Evolutionary conservation across 2,113 vertebrate species (phyloP).

Genomic region (Oreochromis aureus): DNA sequence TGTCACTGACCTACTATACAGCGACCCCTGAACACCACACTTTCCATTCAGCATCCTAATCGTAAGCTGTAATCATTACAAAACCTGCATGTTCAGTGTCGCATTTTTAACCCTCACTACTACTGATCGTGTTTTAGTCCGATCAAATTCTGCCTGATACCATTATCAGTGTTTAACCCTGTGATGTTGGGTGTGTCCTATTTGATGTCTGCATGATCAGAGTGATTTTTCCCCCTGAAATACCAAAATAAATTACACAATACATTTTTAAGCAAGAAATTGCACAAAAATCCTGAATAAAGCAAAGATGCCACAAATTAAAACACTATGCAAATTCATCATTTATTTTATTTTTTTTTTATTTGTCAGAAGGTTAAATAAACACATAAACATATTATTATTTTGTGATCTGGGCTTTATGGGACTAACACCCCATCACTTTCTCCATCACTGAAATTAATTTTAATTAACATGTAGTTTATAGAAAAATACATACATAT

Average conservation of each 20-base stretch:
- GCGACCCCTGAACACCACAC: not conserved
- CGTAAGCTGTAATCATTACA: not conserved
- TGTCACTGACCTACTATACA: constrained; percentile 25
- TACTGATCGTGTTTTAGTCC: not conserved
- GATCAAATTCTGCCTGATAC: not conserved
- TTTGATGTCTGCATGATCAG: not conserved
- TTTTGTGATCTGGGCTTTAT: not conserved
- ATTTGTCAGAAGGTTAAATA: not conserved
- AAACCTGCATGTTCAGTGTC: not conserved
- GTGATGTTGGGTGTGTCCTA: accelerated
- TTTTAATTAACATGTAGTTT: not conserved
- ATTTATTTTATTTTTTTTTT: accelerated
- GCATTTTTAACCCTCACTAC: not conserved
- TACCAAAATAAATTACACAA: accelerated
- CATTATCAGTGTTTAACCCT: not conserved
- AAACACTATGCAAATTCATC: accelerated
- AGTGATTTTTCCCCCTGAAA: not conserved
- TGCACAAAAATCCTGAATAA: not conserved
- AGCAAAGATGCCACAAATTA: not conserved
- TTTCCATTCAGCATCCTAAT: constrained; percentile 9
- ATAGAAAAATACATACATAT: constrained; percentile 9
- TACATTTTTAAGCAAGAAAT: accelerated
- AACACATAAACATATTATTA: not conserved
- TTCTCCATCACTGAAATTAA: not conserved
- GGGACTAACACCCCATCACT: accelerated